Conservation (phyloP, 2,113 vertebrate genomes). For the Protobothrops flavoviridis region DNA sequence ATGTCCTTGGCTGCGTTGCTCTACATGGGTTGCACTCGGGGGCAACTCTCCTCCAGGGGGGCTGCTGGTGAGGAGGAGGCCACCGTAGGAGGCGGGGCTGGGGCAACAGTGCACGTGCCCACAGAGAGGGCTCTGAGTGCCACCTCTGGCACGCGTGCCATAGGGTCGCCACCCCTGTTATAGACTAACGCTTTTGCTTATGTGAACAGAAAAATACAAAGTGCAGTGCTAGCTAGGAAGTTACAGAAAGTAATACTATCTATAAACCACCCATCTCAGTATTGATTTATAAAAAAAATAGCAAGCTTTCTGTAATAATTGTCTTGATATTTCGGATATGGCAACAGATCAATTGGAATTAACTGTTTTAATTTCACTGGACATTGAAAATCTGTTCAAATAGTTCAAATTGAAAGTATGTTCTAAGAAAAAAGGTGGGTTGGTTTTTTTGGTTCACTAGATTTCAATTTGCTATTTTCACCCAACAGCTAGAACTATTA, state of each 20-base stretch:
- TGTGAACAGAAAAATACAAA: not conserved
- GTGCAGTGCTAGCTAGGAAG: not conserved
- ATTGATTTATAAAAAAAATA: not conserved
- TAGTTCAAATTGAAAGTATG: not conserved
- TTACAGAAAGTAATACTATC: not conserved
- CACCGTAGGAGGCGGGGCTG: too few species aligned
- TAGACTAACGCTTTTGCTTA: not conserved
- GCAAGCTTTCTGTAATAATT: not conserved
- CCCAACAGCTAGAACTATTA: not conserved
- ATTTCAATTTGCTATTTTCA: not conserved
- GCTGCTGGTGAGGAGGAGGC: too few species aligned
- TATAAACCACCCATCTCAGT: not conserved
- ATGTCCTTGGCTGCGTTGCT: too few species aligned
- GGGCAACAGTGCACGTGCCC: too few species aligned
- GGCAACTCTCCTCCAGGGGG: too few species aligned
- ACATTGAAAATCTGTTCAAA: not conserved
- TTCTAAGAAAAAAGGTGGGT: not conserved
- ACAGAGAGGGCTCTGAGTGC: too few species aligned
- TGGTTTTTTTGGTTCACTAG: not conserved
- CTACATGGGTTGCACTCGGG: too few species aligned
- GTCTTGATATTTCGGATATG: not conserved
- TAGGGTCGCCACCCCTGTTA: not conserved
- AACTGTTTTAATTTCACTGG: not conserved
- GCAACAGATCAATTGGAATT: not conserved
- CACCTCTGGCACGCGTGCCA: too few species aligned